These are phyloP conservation scores for Tricholaema leucomelas DNA, from an alignment of 2,113 vertebrate species.

Conservation along the genomic window DNA sequence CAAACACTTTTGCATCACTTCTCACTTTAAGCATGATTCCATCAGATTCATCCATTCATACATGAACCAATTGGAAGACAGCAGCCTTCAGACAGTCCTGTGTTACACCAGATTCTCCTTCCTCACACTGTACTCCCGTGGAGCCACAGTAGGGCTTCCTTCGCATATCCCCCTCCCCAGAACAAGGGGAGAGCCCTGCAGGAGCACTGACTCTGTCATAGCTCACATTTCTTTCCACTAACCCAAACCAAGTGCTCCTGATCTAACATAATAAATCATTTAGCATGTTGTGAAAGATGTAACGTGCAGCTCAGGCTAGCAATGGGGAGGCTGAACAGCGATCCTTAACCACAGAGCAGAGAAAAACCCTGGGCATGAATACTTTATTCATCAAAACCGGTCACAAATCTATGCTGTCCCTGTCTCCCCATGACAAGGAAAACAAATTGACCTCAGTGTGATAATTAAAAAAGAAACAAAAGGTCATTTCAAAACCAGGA, in stretches of 20 bases:
- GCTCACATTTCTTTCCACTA: slow-evolving; percentile 33
- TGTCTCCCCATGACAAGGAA: background rate
- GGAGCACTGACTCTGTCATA: background rate
- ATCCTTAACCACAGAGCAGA: background rate
- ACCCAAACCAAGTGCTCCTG: background rate
- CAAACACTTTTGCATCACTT: background rate
- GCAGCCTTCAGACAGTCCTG: fast-evolving
- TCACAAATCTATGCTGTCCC: background rate
- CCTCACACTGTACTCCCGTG: slow-evolving; percentile 19
- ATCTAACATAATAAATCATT: slow-evolving; percentile 27
- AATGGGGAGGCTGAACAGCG: background rate
- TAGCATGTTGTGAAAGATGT: background rate
- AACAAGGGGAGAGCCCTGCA: background rate
- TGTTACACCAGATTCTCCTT: slow-evolving; percentile 27
- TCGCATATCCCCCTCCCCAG: fast-evolving
- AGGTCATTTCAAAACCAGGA: slow-evolving; percentile 15
- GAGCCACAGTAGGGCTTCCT: background rate
- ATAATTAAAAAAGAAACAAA: slow-evolving; percentile 56
- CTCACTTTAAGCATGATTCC: background rate
- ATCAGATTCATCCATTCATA: background rate
- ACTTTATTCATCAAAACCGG: slow-evolving; percentile 24
- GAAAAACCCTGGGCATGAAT: slow-evolving; percentile 16
- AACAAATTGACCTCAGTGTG: background rate
- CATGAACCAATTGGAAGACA: background rate
- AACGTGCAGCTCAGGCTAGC: background rate